These are phyloP conservation scores for Euleptes europaea DNA, from an alignment of 2,113 vertebrate species.

Conservation along the genomic window DNA sequence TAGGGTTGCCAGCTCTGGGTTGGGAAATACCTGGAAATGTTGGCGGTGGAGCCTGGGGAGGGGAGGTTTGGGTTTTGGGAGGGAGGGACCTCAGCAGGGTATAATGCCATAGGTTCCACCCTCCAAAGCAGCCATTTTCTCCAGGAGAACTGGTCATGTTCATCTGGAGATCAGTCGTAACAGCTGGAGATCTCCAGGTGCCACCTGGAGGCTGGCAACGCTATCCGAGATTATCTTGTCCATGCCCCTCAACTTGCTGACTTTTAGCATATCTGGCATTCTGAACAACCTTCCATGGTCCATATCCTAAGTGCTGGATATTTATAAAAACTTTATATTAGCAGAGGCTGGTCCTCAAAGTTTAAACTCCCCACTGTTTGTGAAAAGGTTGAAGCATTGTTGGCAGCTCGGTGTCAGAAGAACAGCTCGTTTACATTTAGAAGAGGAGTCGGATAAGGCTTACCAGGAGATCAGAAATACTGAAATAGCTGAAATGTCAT, in stretches of 20 bases:
- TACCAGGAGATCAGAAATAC: constrained; percentile 45
- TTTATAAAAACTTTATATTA: background rate
- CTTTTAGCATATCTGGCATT: background rate
- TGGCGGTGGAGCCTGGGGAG: too few relatives aligned
- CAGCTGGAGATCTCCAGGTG: too few relatives aligned
- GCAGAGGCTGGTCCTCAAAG: background rate
- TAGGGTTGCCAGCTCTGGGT: too few relatives aligned
- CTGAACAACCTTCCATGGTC: background rate
- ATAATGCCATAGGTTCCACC: too few relatives aligned
- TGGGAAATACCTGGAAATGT: too few relatives aligned
- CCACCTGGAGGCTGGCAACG: background rate
- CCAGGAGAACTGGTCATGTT: too few relatives aligned
- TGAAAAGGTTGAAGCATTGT: background rate
- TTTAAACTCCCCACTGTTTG: background rate
- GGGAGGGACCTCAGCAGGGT: too few relatives aligned
- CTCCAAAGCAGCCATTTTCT: too few relatives aligned
- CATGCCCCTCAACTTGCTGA: background rate
- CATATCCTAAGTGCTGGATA: background rate
- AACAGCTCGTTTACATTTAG: background rate
- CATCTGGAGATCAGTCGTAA: too few relatives aligned
- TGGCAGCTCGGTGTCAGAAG: background rate
- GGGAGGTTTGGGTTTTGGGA: too few relatives aligned
- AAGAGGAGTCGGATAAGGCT: constrained; percentile 30
- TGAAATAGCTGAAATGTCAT: constrained; percentile 48
- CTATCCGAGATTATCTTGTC: background rate